Evolutionary conservation across 1,140 invertebrate genomes (phyloP), one percentile per base, ranked within the genome.

Genomic region (Drosophila kanapiae): DNA sequence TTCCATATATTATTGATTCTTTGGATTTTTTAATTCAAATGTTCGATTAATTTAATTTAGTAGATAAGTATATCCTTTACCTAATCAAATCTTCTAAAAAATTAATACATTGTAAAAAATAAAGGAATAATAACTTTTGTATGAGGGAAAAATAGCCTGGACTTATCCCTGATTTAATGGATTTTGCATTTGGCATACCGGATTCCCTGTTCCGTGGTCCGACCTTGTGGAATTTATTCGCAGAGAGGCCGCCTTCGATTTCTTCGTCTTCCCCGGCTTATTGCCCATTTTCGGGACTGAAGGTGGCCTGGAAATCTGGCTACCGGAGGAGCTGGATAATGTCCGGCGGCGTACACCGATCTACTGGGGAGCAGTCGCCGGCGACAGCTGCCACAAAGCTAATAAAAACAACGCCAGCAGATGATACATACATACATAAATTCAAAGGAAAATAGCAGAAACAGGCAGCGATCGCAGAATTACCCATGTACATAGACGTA

Each of bases 281-380:
- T 88, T 88, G 45, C 84, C 84, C 84, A 88, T 88, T 76, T 40
- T 63, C 8, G 23, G 38, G 31, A 23, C 16, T 47, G 31, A 16
- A 57, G n/a, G 16, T 45, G 10, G 37, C 33, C 23, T 35, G 35
- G 27, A n/a, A 64, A 38, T 38, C 31, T 35, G 29, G 14, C 29
- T 11, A 18, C 67, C 29, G 40, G 29, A 47, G 27, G 23, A 56
- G 57, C 37, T 80, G 48, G 60, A 69, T 37, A 69, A 78, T 60
- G 81, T 61, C 65, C 60, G 74, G 51, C 59, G 69, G 18, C 68
- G 38, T 9, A 42, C 51, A 42, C 51, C 37, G 67, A 59, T 35
- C 35, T 11, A 59, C 51, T 72, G 29, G 43, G n/a, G 29, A 13
- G 18, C 48, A 35, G 29, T 71, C 11, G 23, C 33, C 18, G 29